Evolutionary conservation across 2,888 invertebrate genomes (phyloP), one percentile per base, ranked within the genome.

Genomic region (Isoperla grammatica): DNA sequence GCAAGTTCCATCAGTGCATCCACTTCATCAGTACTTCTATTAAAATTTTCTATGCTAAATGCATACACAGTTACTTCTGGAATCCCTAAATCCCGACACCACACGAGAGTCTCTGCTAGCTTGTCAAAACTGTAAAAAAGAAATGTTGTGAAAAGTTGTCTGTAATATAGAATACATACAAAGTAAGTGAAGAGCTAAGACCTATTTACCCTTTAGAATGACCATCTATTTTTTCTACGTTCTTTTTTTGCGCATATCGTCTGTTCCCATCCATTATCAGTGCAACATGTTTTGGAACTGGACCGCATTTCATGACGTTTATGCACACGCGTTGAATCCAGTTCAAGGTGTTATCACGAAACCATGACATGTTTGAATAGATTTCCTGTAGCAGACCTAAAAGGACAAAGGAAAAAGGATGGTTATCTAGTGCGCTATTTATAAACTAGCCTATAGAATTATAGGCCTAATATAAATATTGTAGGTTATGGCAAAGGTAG

Each of bases 221-320:
- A 0, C 98, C 95, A 66, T 87, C 84, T 53, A 85, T 79, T 68
- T 85, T 87, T 57, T 85, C 78, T 0, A 92, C 81, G 45, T 87
- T 83, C 45, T 84, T 82, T 70, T 90, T 91, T 65, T 82, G 85
- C 0, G 98, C 98, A 76, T 84, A 99, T 57, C 98, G 81, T 57
- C 98, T 81, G 75, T 99, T 99, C 5, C 98, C 98, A 76, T 99
- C 98, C 97, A 99, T 98, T 63, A 99, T 98, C 71, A 99, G 88
- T 1, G 97, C 97, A 65, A 99, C 80, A 75, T 99, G 99, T 63
- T 83, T 81, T 0, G 98, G 98, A 61, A 97, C 78, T 29, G 85
- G 82, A 2, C 95, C 95, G 39, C 85, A 83, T 74, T 86, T 88
- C 19, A 95, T 76, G 8, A 96, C 78, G 66, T 82, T 82, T 22